Conservation (phyloP, 2,113 vertebrate genomes). For the Pavo muticus region DNA sequence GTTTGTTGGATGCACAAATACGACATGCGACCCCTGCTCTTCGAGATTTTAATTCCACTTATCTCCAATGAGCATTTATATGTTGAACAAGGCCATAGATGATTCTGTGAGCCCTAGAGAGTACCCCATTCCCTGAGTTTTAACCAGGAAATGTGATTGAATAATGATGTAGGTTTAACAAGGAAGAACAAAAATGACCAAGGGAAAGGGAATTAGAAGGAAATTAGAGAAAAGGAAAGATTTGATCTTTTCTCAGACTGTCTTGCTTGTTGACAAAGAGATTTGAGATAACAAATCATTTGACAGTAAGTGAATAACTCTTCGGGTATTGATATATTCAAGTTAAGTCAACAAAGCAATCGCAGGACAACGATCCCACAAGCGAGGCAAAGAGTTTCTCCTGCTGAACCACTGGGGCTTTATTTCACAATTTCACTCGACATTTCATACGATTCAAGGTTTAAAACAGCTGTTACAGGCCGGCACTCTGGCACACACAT, state of each 20-base stretch:
- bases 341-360: background rate
- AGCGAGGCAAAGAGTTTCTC: background rate
- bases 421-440: background rate
- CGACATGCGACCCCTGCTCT: accelerated
- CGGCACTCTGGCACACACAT: background rate
- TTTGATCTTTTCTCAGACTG: no score
- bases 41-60: background rate
- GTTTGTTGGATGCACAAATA: accelerated
- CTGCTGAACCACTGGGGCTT: background rate
- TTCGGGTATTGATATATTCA: background rate
- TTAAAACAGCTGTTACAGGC: no score
- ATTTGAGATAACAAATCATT: background rate
- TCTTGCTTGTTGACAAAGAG: no score
- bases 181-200: background rate
- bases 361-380: background rate
- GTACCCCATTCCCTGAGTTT: background rate
- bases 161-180: no score
- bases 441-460: no score
- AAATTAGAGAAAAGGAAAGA: background rate
- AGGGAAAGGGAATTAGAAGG: accelerated
- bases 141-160: background rate
- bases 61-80: no score
- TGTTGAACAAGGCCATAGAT: accelerated
- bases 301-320: no score
- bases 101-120: background rate